Conservation (phyloP, 2,797 vertebrate genomes). For the Salarias fasciatus region DNA sequence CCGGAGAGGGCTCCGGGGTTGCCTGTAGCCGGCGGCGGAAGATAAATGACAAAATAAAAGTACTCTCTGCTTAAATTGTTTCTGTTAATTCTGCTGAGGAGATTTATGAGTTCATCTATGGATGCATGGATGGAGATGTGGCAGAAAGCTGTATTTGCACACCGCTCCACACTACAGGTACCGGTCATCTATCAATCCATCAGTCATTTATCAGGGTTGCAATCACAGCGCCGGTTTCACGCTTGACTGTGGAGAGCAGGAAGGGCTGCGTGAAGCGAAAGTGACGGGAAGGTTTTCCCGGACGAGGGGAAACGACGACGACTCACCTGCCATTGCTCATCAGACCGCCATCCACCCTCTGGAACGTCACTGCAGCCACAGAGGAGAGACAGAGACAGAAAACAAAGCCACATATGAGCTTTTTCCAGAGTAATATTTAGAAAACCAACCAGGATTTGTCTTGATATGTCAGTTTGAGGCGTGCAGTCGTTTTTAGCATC, state of each 20-base stretch:
- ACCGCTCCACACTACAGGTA: conserved; percentile 65
- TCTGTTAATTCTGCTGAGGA: conserved; percentile 86
- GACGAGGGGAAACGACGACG: not conserved
- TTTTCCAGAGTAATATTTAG: conserved; percentile 2
- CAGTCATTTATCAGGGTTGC: conserved; percentile 63
- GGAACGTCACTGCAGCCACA: conserved; percentile 91
- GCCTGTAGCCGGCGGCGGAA: conserved; percentile 71
- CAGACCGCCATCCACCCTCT: conserved; percentile 97
- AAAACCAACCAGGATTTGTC: conserved; percentile 22
- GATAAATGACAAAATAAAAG: conserved; percentile 90
- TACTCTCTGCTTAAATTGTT: conserved; percentile 87
- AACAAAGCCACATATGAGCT: conserved; percentile 25
- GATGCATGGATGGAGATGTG: conserved; percentile 78
- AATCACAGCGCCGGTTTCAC: conserved; percentile 39
- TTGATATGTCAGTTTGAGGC: conserved; percentile 13
- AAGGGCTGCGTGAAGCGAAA: no score
- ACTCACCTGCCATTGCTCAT: conserved; percentile 99
- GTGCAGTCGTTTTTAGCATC: not conserved
- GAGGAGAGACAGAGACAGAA: conserved; percentile 10
- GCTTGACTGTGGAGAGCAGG: conserved; percentile 13
- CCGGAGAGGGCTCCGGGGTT: conserved; percentile 76
- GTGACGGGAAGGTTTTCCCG: conserved; percentile 27
- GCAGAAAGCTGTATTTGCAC: conserved; percentile 68
- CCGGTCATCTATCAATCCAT: conserved; percentile 73
- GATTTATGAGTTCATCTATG: conserved; percentile 86